A percentile compares a stretch with the other conserved stretches of the same genome.
phyloP scores from a whole-genome alignment of 2,888 invertebrate genomes.

The Drosophila bunnanda region DNA sequence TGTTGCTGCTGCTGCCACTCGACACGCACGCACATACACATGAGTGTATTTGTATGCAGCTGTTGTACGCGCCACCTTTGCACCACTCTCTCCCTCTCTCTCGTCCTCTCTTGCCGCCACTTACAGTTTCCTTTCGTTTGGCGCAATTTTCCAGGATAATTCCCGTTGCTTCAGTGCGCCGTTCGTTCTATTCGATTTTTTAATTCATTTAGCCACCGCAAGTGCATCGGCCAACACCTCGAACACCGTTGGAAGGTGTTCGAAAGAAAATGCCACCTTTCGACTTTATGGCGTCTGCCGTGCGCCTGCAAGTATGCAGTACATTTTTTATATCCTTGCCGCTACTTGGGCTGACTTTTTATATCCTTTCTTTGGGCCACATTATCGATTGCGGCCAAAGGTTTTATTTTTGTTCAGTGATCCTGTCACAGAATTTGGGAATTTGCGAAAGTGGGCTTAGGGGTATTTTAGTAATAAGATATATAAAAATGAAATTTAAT shows the following conservation, averaged over 20 bases:
- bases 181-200: slow-evolving; percentile 33
- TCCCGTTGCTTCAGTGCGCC: slow-evolving; percentile 10
- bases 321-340: slow-evolving; percentile 17
- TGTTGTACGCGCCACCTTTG: slow-evolving; percentile 31
- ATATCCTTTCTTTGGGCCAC: neutral
- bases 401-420: neutral
- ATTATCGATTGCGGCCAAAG: slow-evolving; percentile 11
- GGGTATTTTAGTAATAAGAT: no score
- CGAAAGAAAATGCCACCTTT: neutral
- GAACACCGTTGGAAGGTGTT: neutral
- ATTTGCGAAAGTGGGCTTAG: neutral
- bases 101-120: slow-evolving; percentile 2
- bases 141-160: slow-evolving; percentile 26
- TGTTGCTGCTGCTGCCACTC: slow-evolving; percentile 15
- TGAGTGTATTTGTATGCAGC: slow-evolving; percentile 57
- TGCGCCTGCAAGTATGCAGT: slow-evolving; percentile 49
- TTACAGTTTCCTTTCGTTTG: slow-evolving; percentile 51
- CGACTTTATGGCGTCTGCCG: slow-evolving; percentile 32
- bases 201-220: slow-evolving; percentile 35
- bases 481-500: neutral
- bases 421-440: neutral
- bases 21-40: slow-evolving; percentile 18
- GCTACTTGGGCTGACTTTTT: neutral
- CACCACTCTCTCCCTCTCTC: neutral
- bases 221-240: slow-evolving; percentile 31